Evolutionary conservation across 2,113 vertebrate genomes (phyloP).

Genomic region (Cephalophus harveyi): DNA sequence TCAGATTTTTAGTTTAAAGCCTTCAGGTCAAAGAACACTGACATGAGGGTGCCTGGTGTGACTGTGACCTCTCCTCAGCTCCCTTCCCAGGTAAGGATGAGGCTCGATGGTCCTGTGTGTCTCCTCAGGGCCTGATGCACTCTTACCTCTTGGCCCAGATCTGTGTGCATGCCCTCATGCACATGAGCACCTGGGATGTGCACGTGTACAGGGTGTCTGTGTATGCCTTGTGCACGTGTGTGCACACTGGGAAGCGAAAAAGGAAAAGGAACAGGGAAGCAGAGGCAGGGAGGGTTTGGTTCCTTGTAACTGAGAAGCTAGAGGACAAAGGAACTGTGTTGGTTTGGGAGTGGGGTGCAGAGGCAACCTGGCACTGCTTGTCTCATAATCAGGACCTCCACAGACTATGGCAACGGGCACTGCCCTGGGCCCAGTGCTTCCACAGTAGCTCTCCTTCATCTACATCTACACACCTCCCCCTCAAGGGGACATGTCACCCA

Average conservation of each 20-base stretch:
- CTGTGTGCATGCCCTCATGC: fast-evolving
- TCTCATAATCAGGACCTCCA: no score
- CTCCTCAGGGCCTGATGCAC: background rate
- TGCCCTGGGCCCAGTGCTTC: background rate
- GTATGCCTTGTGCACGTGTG: no score
- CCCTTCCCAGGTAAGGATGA: background rate
- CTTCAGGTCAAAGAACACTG: background rate
- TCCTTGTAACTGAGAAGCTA: background rate
- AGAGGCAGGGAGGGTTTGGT: background rate
- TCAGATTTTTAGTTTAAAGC: background rate
- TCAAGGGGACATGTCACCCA: background rate
- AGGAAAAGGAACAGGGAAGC: no score
- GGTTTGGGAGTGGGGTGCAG: background rate
- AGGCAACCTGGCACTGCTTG: no score
- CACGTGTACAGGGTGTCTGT: fast-evolving
- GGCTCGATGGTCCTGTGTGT: background rate
- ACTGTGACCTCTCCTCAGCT: no score
- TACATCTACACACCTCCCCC: background rate
- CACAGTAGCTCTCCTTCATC: background rate
- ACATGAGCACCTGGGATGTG: fast-evolving
- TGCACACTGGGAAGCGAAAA: background rate
- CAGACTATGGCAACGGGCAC: fast-evolving
- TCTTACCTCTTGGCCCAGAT: background rate
- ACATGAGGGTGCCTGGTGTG: fast-evolving
- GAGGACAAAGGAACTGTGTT: background rate